Evolutionary conservation across 2,113 vertebrate species (phyloP).

Genomic region (Microcebus lehilahytsara): DNA sequence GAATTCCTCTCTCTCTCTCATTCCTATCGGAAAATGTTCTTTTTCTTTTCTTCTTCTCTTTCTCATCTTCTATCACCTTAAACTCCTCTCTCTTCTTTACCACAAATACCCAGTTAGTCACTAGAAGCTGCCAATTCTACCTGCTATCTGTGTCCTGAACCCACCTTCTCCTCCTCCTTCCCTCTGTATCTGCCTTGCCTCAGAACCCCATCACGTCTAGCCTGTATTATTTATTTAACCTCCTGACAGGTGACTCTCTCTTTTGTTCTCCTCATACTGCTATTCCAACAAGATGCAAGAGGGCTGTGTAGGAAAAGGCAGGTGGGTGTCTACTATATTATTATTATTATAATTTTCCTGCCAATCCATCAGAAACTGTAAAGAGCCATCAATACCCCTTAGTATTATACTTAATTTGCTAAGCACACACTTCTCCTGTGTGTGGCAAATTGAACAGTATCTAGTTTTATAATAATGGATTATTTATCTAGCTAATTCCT

Average conservation of each 20-base stretch:
- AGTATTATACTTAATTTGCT: slow-evolving; percentile 13
- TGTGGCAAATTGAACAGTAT: not conserved
- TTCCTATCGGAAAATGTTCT: not conserved
- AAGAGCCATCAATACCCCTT: not conserved
- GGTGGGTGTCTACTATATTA: not conserved
- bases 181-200: not conserved
- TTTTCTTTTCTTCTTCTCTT: not conserved
- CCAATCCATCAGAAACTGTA: not conserved
- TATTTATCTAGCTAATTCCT: not conserved
- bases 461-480: slow-evolving; percentile 13
- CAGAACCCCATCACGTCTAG: not conserved
- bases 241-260: not conserved
- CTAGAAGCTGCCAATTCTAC: not conserved
- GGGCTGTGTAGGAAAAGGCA: not conserved
- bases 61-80: not conserved
- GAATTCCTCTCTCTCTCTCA: not conserved
- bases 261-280: not conserved
- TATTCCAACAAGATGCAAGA: not conserved
- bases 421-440: not conserved
- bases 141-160: not conserved
- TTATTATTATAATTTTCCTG: not conserved
- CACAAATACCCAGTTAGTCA: not conserved
- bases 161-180: not conserved
- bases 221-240: not conserved
- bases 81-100: not conserved